Evolutionary conservation across 2,888 invertebrate genomes (phyloP).

Genomic region (Sesamia inferens): DNA sequence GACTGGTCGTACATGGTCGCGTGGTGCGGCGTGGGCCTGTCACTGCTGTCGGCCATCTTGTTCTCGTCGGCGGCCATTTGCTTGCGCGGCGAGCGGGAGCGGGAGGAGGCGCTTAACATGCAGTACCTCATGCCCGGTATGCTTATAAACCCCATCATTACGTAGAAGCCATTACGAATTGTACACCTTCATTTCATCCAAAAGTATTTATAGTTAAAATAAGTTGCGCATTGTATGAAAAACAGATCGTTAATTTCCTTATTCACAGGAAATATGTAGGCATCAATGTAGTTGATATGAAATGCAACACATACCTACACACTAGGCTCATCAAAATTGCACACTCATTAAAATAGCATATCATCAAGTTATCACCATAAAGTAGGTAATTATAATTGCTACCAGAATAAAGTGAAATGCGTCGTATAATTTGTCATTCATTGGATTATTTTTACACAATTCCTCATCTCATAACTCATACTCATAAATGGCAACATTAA

Average conservation of each 20-base stretch:
- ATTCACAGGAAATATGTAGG: background rate
- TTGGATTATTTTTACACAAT: background rate
- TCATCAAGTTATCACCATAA: background rate
- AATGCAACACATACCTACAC: background rate
- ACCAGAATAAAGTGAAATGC: background rate
- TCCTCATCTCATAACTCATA: slow-evolving; percentile 1
- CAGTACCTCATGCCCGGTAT: slow-evolving; percentile 99
- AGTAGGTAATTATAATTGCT: background rate
- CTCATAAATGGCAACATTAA: slow-evolving; percentile 36
- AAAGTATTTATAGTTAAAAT: background rate
- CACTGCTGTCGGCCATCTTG: slow-evolving; percentile 97
- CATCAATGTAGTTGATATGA: background rate
- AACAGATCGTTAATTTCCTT: background rate
- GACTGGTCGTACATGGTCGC: slow-evolving; percentile 99
- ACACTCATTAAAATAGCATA: background rate
- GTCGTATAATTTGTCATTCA: background rate
- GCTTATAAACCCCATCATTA: slow-evolving; percentile 66
- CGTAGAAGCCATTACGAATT: slow-evolving; percentile 11
- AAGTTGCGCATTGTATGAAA: background rate
- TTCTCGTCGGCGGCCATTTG: slow-evolving; percentile 98
- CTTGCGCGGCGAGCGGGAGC: slow-evolving; percentile 97
- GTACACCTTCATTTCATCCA: background rate
- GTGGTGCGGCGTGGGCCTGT: slow-evolving; percentile 98
- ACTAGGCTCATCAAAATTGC: background rate
- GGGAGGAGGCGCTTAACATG: slow-evolving; percentile 98